Evolutionary conservation across 2,888 invertebrate genomes (phyloP).

Genomic region (Lypha dubia): DNA sequence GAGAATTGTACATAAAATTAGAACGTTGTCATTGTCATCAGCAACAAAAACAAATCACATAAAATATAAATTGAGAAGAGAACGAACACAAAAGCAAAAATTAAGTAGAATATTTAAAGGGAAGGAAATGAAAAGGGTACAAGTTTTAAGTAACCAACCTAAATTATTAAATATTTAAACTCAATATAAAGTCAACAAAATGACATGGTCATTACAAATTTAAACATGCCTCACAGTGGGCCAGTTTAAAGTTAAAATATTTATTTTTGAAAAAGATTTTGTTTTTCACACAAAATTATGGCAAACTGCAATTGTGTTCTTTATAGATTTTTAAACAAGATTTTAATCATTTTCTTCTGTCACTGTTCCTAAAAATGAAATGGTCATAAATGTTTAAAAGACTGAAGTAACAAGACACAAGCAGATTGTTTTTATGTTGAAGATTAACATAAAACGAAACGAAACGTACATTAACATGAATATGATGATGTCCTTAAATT

Average conservation of each 20-base stretch:
- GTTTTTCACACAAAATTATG: background rate
- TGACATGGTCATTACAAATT: slow-evolving; percentile 31
- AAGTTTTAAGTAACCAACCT: background rate
- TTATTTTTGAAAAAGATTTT: background rate
- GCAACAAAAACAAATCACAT: background rate
- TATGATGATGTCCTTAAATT: slow-evolving; percentile 4
- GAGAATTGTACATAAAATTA: slow-evolving; percentile 14
- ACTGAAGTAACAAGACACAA: background rate
- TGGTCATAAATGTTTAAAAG: background rate
- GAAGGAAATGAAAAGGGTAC: background rate
- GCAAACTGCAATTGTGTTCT: no score
- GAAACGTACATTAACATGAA: background rate
- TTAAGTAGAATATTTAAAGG: background rate
- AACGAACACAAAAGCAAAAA: background rate
- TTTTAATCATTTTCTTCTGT: no score
- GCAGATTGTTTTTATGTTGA: background rate
- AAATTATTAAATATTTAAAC: slow-evolving; percentile 26
- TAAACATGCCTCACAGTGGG: background rate
- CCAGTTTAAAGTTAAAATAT: no score
- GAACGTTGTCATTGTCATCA: slow-evolving; percentile 17
- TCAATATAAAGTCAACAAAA: slow-evolving; percentile 30
- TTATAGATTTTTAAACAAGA: background rate
- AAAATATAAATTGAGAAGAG: slow-evolving; percentile 2
- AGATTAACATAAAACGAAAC: background rate
- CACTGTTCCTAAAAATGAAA: background rate